Base-by-base conservation (phyloP, 2,797 vertebrate genomes). In the Anisognathus igniventris region DNA sequence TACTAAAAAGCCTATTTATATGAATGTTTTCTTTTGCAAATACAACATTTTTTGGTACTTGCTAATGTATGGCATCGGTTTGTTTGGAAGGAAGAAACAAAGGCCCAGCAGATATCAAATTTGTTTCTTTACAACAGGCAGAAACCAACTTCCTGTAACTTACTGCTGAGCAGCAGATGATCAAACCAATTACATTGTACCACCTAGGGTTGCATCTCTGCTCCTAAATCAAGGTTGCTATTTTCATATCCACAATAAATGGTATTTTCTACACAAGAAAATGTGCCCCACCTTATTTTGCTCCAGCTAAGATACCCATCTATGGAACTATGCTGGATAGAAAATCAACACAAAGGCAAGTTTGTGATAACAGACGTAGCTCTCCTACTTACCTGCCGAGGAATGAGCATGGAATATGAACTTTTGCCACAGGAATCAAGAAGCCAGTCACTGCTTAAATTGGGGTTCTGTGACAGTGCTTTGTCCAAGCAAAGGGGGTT, bases 241-340 rank as follows among this genome's bases (percentile, higher is more conserved):
- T 97, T 97, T 97, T 97, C 96, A 97, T 97, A 97, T 39, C 76
- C 92, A 92, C 94, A 97, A 97, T 97, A 97, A 97, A 97, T 51
- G 31, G 56, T 96, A 95, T 96, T 97, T 96, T 97, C 79, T 97
- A 95, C 72, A 60, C 81, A 90, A 68, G 67, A 53, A 77, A 39
- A 65, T 0, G 3, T n/a, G 82, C 58, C n/a, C 19, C n/a, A 21
- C 1, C 0, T 77, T 79, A 25, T 68, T 93, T 78, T 87, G 53
- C 40, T 80, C 12, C 42, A 68, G 53, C 31, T 67, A 13, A 50
- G 21, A 42, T 28, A 54, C 27, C 47, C 42, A 9, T 6, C 39
- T 56, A 0, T 30, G 37, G 35, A 76, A 65, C 17, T 15, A 2
- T 3, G 3, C 30, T 58, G 65, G 33, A 40, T 13, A 50, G 48